Evolutionary conservation across 2,797 vertebrate species (phyloP).

Genomic region (Cossypha dichroa): DNA sequence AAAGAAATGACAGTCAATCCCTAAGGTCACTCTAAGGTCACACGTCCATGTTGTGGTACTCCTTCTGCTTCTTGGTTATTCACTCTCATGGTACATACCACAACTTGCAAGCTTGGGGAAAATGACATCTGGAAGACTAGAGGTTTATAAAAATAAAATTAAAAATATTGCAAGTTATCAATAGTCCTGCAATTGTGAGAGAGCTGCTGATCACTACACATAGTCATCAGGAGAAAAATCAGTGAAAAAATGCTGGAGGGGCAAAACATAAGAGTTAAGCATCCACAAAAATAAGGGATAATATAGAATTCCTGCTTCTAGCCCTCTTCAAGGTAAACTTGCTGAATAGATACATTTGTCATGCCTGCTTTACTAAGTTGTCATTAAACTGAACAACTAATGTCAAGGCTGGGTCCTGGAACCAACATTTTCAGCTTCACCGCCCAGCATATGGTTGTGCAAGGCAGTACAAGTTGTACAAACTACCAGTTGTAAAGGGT

Average conservation of each 20-base stretch:
- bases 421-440: not conserved
- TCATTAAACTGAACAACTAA: not conserved
- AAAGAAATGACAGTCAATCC: not conserved
- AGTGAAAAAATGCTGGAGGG: not conserved
- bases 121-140: not conserved
- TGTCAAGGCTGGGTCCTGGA: not conserved
- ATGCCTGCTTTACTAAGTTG: not conserved
- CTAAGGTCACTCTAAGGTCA: not conserved
- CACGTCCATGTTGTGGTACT: accelerated
- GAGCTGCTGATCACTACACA: not conserved
- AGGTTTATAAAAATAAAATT: not conserved
- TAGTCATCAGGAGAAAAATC: not conserved
- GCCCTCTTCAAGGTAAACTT: not conserved
- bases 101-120: not conserved
- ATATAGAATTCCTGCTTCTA: not conserved
- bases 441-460: no score
- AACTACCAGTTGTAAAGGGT: not conserved
- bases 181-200: not conserved
- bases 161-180: not conserved
- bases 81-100: accelerated
- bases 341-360: not conserved
- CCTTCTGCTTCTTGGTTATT: not conserved
- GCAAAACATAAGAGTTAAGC: not conserved
- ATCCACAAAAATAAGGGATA: not conserved
- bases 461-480: not conserved